Evolutionary conservation across 2,797 vertebrate genomes (phyloP), one percentile per base, ranked within the genome.

Genomic region (Propithecus deckenii): DNA sequence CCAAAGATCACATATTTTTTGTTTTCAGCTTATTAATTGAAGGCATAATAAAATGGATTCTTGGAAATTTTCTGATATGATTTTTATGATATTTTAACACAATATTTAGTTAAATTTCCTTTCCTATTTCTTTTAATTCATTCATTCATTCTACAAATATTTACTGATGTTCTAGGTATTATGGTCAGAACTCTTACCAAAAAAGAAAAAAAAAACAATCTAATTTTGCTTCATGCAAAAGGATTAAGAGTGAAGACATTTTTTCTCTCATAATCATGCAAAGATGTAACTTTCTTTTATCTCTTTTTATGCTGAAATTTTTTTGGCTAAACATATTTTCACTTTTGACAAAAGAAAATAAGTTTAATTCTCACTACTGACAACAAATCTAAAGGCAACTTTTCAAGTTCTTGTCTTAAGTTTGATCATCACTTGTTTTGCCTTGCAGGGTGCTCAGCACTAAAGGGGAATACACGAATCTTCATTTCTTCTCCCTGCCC

Each of bases 291-390:
- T 96, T 95, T 50, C 41, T 96, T 97, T 96, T 88, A 94, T 95
- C 71, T 89, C 41, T 95, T 92, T 88, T 92, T 57, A 86, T 94
- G 48, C 23, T 81, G 86, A 86, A 83, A 20, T 10, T 61, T 93
- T 95, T 93, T 95, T 79, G 80, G 46, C 80, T 95, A 79, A 97
- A 88, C 46, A 22, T 96, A 94, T 97, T 98, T 97, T 95, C 90
- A 97, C 93, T 95, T 96, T 96, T 94, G 86, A 88, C 94, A 72
- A 93, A 96, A 96, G 92, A 96, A 97, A 97, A 84, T 91, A 95
- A 91, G 87, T 95, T 97, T 97, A 91, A 94, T 97, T 97, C 67
- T 97, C 93, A 96, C 92, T 52, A 85, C 50, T 93, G 90, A 96
- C 69, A 96, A 84, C 88, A 84, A 92, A 63, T 87, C 38, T 46